A percentile compares a stretch with the other conserved stretches of the same genome.
Conservation (phyloP, 2,888 invertebrate genomes). For the Pachymerium ferrugineum region DNA sequence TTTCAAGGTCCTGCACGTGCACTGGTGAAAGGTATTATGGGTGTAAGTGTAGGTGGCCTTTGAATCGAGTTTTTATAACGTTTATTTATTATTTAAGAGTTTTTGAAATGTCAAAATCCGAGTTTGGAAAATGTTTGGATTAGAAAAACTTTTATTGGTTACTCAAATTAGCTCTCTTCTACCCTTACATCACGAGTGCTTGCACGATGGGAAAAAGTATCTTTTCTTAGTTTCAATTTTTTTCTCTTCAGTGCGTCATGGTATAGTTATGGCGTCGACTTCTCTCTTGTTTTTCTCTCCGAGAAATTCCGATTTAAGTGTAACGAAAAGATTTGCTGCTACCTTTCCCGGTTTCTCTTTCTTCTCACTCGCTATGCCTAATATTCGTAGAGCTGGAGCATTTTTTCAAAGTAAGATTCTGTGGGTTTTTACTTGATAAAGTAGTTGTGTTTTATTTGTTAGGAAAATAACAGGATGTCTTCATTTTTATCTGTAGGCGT, state of each 20-base stretch:
- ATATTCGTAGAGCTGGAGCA: not conserved
- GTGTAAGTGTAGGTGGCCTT: no score
- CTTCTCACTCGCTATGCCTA: not conserved
- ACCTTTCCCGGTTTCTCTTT: not conserved
- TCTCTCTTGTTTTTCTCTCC: not conserved
- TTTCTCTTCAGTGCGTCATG: no score
- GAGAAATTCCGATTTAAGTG: not conserved
- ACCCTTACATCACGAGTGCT: not conserved
- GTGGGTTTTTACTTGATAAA: not conserved
- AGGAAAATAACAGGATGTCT: not conserved
- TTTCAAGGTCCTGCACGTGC: not conserved
- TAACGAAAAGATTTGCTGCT: not conserved
- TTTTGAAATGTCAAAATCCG: no score
- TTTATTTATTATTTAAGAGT: not conserved
- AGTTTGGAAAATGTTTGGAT: no score
- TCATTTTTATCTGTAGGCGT: not conserved
- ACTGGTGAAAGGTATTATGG: no score
- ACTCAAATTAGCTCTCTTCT: not conserved
- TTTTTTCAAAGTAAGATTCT: not conserved
- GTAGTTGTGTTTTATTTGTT: not conserved
- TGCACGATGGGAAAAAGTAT: not conserved
- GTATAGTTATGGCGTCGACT: not conserved
- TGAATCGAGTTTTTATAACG: no score
- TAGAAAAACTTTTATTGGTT: not conserved
- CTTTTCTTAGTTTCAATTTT: constrained; percentile 1